Base-by-base conservation (phyloP, 2,888 invertebrate genomes). In the Tribolium freemani region DNA sequence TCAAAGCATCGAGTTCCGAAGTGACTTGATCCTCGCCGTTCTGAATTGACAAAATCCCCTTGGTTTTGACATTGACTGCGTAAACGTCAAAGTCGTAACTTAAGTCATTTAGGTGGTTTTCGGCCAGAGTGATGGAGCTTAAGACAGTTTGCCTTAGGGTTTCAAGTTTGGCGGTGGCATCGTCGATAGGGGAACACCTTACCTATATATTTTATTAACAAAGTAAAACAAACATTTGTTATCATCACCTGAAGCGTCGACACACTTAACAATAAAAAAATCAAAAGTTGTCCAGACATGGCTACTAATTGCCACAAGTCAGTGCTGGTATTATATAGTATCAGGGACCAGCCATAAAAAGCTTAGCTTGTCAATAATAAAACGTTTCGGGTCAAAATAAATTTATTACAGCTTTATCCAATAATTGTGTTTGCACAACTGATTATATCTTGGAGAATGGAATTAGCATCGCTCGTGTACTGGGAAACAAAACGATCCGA, bases 381-480 rank as follows among this genome's bases (percentile, higher is more conserved):
- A 26, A 26, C 4, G 26, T 26, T 3, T 26, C 3, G 5, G 26
- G 3, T 26, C 26, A 54, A 54, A n/a, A 51, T 20, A 51, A 6
- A n/a, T 20, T 54, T 10, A 54, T 54, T 30, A 11, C 16, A 16
- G 6, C 8, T 53, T 11, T 48, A 51, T 5, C 20, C 13, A 26
- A 60, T 13, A 50, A 63, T 30, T 38, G 38, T 63, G 11, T 63
- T 48, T 48, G 20, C 50, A 31, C 63, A 63, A 13, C 11, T 26
- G 6, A 8, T 11, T 9, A 63, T 63, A 13, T 50, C 63, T 50
- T 8, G 3, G n/a, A 63, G 38, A 31, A 63, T 63, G 4, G 16
- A 5, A 50, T 31, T 48, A n/a, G 63, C 63, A 8, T 63, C 50
- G 9, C 8, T 51, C n/a, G 9, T 10, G 10, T 67, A 67, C 6